Evolutionary conservation across 2,113 vertebrate species (phyloP), one percentile per base, ranked within the genome.

Genomic region (Capra hircus): DNA sequence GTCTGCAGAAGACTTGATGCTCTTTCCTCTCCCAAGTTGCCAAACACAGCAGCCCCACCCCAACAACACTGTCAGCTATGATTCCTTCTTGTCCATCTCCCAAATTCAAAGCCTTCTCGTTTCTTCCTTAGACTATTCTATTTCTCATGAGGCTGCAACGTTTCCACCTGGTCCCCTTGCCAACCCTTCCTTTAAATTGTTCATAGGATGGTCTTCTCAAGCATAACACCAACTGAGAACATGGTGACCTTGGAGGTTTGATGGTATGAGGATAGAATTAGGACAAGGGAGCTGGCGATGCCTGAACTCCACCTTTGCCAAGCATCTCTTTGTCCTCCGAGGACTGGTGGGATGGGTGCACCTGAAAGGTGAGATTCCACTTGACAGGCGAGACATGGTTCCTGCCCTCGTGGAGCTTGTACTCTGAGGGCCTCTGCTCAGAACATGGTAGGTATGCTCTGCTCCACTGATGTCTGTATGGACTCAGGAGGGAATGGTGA

Each of bases 401-500:
- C 23, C 52, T 74, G 45, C 52, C 40, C 8, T 23, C 7, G 0
- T 1, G 10, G 52, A 62, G 53, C 33, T 48, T 30, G 25, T 10
- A 25, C 55, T 59, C 59, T n/a, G 30, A 36, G 19, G n/a, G 67
- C 19, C n/a, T 71, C 9, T 71, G n/a, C n/a, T 36, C n/a, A 9
- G 67, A 40, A 21, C 10, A 6, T 11, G 67, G 67, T 71, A 23
- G n/a, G 10, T 52, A n/a, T 33, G 55, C 50, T 48, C n/a, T 71
- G 36, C 19, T 71, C n/a, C 17, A 6, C n/a, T n/a, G 43, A 8
- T 11, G 33, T n/a, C 62, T 64, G 3, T 4, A n/a, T 64, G 62
- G 15, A 64, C 62, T n/a, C 30, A 17, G 62, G 30, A n/a, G 8
- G 62, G 62, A 0, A 64, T 0, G 2, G 30, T 4, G 62, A 17